Percentiles rank a stretch among this genome's conserved stretches.
Evolutionary conservation across 2,797 vertebrate species (phyloP).

Genomic region (Micropoecilia bifurca): DNA sequence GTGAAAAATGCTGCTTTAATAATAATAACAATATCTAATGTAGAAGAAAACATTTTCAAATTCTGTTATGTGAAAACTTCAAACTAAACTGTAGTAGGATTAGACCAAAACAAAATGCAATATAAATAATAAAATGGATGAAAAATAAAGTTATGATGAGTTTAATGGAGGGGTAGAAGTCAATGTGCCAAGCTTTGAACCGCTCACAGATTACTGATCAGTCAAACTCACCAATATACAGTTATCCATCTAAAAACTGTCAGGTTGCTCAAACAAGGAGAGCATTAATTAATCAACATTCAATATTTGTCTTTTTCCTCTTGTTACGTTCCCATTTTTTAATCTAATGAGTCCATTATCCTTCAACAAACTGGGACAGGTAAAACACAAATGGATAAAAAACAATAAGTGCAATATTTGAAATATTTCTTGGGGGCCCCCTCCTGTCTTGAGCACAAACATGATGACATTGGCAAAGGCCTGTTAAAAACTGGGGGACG

Average conservation of each 20-base stretch:
- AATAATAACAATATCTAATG: not conserved
- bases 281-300: not conserved
- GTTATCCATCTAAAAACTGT: not conserved
- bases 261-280: not conserved
- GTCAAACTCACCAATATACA: not conserved
- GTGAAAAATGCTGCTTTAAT: not conserved
- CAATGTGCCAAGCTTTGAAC: not conserved
- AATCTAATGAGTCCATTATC: not conserved
- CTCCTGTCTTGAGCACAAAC: not conserved
- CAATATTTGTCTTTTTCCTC: not conserved
- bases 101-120: not conserved
- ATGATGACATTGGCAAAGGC: not conserved
- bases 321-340: not conserved
- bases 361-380: not conserved
- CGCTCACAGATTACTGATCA: not conserved
- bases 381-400: not conserved
- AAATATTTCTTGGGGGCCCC: not conserved
- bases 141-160: not conserved
- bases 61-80: not conserved
- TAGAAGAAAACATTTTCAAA: not conserved
- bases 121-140: not conserved
- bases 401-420: not conserved
- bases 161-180: not conserved
- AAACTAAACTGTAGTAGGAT: not conserved
- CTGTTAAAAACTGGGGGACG: constrained; percentile 21